Evolutionary conservation across 2,797 vertebrate species (phyloP).

Genomic region (Perodicticus potto): DNA sequence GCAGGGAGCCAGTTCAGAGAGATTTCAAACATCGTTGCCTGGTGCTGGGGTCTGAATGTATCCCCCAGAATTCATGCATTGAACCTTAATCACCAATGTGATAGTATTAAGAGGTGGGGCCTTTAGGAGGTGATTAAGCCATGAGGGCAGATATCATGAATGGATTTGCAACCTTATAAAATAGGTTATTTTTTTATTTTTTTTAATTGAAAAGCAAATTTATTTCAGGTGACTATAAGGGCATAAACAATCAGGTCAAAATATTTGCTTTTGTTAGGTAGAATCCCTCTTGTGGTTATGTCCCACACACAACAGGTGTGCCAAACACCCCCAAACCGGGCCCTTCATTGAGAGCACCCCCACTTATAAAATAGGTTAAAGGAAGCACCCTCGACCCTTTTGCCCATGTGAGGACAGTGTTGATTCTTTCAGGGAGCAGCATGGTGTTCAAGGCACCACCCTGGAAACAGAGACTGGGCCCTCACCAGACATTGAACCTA

Average conservation of each 20-base stretch:
- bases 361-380: neutral
- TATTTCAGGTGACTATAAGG: too few relatives aligned
- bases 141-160: neutral
- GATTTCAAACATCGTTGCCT: neutral
- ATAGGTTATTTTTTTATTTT: neutral
- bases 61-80: neutral
- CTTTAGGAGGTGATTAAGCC: neutral
- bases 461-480: neutral
- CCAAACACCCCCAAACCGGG: too few relatives aligned
- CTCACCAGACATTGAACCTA: neutral
- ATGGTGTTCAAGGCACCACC: too few relatives aligned
- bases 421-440: neutral
- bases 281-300: too few relatives aligned
- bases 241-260: too few relatives aligned
- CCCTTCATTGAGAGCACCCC: too few relatives aligned
- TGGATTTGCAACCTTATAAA: neutral
- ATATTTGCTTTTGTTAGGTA: too few relatives aligned
- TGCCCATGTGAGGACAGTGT: neutral
- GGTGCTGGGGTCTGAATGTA: neutral
- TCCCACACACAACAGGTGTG: too few relatives aligned
- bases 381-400: neutral
- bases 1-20: neutral
- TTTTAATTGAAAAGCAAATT: too few relatives aligned
- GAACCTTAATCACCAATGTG: neutral
- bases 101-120: neutral